Evolutionary conservation across 2,888 invertebrate species (phyloP).

Genomic region (Meganola albula): DNA sequence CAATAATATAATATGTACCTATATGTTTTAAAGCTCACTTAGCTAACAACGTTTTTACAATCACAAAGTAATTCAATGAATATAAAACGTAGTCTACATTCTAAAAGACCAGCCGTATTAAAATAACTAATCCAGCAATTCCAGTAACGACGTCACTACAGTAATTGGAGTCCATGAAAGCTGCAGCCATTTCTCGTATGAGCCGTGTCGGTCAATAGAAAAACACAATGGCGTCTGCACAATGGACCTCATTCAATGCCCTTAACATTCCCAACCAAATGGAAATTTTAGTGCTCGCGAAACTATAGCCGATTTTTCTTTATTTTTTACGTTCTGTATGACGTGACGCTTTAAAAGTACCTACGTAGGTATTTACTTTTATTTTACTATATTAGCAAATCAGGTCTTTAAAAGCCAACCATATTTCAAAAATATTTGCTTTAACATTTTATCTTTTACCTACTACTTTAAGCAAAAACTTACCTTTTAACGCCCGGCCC

Average conservation of each 20-base stretch:
- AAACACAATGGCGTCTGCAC: conserved; percentile 64
- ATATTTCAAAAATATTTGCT: too few relatives aligned
- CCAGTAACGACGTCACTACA: conserved; percentile 50
- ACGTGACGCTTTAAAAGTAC: too few relatives aligned
- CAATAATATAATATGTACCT: too few relatives aligned
- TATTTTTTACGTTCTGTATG: too few relatives aligned
- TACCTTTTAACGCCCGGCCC: too few relatives aligned
- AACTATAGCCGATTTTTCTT: conserved; percentile 46
- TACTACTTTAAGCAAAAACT: too few relatives aligned
- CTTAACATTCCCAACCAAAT: conserved; percentile 64
- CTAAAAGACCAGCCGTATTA: conserved; percentile 29
- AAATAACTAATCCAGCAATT: conserved; percentile 46
- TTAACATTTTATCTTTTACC: too few relatives aligned
- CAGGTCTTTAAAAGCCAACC: too few relatives aligned
- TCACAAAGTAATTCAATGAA: conserved; percentile 25
- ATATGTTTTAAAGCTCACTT: too few relatives aligned
- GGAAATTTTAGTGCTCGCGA: conserved; percentile 64
- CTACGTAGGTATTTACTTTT: too few relatives aligned
- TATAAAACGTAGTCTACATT: conserved; percentile 13
- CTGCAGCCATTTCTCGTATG: conserved; percentile 48
- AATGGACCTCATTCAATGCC: conserved; percentile 59
- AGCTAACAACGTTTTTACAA: too few relatives aligned
- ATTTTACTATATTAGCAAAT: too few relatives aligned
- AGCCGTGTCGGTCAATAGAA: conserved; percentile 64
- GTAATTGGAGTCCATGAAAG: conserved; percentile 61